Evolutionary conservation across 2,888 invertebrate species (phyloP).

Genomic region (Thereva unica): DNA sequence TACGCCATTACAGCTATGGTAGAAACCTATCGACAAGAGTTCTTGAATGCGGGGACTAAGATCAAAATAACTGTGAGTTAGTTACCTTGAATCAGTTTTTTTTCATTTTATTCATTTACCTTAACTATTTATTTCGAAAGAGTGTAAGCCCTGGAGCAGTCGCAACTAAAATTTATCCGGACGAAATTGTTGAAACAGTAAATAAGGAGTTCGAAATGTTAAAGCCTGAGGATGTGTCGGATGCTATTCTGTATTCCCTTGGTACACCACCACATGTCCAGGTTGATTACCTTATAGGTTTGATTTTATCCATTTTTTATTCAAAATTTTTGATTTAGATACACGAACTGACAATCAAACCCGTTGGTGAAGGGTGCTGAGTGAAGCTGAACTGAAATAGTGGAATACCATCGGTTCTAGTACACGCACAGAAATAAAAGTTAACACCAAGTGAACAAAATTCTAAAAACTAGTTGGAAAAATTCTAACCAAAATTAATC

Average conservation of each 20-base stretch:
- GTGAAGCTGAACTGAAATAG: background rate
- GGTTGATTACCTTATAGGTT: background rate
- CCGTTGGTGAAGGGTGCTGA: constrained; percentile 26
- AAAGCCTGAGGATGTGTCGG: constrained; percentile 53
- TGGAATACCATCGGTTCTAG: too few relatives aligned
- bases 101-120: background rate
- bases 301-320: background rate
- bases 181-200: constrained; percentile 41
- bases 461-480: too few relatives aligned
- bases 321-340: constrained; percentile 19
- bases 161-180: constrained; percentile 54
- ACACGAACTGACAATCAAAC: constrained; percentile 31
- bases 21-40: constrained; percentile 55
- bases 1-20: constrained; percentile 54
- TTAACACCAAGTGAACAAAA: too few relatives aligned
- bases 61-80: constrained; percentile 50
- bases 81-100: constrained; percentile 16
- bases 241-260: constrained; percentile 54
- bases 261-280: constrained; percentile 52
- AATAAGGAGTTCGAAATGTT: constrained; percentile 50
- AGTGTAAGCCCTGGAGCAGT: constrained; percentile 56
- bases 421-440: too few relatives aligned
- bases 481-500: too few relatives aligned
- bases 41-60: constrained; percentile 46
- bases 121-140: constrained; percentile 40